phyloP scores from a whole-genome alignment of 1,140 invertebrate species.

The Leptinotarsa lineolata region DNA sequence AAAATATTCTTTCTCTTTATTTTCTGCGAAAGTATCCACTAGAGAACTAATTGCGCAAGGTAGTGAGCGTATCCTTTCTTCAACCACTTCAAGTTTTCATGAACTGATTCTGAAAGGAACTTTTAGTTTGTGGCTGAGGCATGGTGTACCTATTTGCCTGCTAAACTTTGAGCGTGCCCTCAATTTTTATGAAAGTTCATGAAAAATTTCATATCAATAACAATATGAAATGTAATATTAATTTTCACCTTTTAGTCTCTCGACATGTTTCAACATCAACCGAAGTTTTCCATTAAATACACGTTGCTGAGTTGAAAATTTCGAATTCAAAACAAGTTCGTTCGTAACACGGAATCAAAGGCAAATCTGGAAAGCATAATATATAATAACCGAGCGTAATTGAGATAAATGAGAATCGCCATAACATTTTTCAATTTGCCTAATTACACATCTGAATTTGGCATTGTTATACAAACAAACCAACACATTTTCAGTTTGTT shows the following conservation, averaged over 20 bases:
- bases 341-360: constrained; percentile 15
- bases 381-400: constrained; percentile 19
- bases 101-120: too few relatives aligned
- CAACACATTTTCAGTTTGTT: neutral
- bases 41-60: too few relatives aligned
- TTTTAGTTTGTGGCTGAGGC: too few relatives aligned
- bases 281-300: neutral
- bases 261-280: neutral
- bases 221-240: too few relatives aligned
- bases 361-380: constrained; percentile 22
- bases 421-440: constrained; percentile 17
- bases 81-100: too few relatives aligned
- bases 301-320: neutral
- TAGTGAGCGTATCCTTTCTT: too few relatives aligned
- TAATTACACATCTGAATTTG: constrained; percentile 16
- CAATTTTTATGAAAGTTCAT: too few relatives aligned
- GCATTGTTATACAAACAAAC: constrained; percentile 9
- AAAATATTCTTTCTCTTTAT: too few relatives aligned
- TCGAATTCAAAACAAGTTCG: constrained; percentile 17
- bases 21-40: too few relatives aligned
- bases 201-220: too few relatives aligned
- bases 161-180: too few relatives aligned
- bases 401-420: constrained; percentile 24
- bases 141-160: too few relatives aligned
- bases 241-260: neutral